Conservation (phyloP, 2,888 invertebrate species). For the Ceramica pisi region DNA sequence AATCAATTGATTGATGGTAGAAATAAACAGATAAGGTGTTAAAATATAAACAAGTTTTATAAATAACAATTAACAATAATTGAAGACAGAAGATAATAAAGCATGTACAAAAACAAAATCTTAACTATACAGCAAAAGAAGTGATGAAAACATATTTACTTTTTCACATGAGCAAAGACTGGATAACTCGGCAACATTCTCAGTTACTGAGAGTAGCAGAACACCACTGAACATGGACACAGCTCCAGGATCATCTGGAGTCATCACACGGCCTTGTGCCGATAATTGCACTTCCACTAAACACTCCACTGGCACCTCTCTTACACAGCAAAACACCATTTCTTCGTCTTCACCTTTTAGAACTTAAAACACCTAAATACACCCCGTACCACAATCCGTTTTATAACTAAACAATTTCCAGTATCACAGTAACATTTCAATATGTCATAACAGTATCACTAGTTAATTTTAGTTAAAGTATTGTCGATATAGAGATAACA, state of each 20-base stretch:
- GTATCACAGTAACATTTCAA: conserved; percentile 84
- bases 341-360: conserved; percentile 79
- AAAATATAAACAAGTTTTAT: conserved; percentile 55
- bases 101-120: conserved; percentile 75
- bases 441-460: conserved; percentile 85
- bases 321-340: conserved; percentile 82
- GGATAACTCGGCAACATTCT: conserved; percentile 68
- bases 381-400: conserved; percentile 84
- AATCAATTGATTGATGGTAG: conserved; percentile 11
- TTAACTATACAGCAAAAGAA: conserved; percentile 80
- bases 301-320: conserved; percentile 80
- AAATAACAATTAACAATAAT: conserved; percentile 61
- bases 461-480: conserved; percentile 89
- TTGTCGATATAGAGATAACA: conserved; percentile 88
- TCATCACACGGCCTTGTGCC: conserved; percentile 71
- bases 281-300: conserved; percentile 78
- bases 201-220: conserved; percentile 61
- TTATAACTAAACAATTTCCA: conserved; percentile 81
- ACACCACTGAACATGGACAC: conserved; percentile 81
- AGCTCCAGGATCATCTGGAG: conserved; percentile 75
- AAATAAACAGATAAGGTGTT: conserved; percentile 40
- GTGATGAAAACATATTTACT: conserved; percentile 87
- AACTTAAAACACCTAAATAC: conserved; percentile 86
- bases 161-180: conserved; percentile 75
- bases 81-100: conserved; percentile 69